A percentile compares a stretch with the other conserved stretches of the same genome.
These are phyloP conservation scores for Philopedon plagiatum DNA, from an alignment of 2,888 invertebrate species.

Conservation along the genomic window DNA sequence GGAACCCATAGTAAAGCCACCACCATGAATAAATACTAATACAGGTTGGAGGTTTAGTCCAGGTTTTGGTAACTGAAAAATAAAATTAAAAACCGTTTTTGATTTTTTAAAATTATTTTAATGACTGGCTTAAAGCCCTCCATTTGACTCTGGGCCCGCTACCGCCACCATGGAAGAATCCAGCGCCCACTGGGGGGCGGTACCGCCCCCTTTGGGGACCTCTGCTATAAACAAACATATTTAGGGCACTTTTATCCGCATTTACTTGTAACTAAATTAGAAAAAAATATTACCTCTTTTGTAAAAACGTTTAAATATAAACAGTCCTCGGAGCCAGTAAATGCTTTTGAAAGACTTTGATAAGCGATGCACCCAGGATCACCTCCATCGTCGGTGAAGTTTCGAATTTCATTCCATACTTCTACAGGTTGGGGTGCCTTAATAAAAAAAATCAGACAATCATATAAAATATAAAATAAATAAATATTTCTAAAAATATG, in stretches of 20 bases:
- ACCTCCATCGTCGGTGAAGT: conserved; percentile 56
- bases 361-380: conserved; percentile 41
- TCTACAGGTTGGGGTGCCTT: conserved; percentile 56
- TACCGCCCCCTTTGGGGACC: too few relatives aligned
- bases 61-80: conserved; percentile 9
- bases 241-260: too few relatives aligned
- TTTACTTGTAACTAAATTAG: not conserved
- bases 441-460: not conserved
- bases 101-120: not conserved
- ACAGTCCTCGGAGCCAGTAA: conserved; percentile 60
- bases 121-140: too few relatives aligned
- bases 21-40: conserved; percentile 71
- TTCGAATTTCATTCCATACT: conserved; percentile 54
- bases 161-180: too few relatives aligned
- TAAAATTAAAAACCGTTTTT: too few relatives aligned
- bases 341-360: conserved; percentile 45
- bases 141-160: too few relatives aligned
- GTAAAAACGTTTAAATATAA: conserved; percentile 61
- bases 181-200: too few relatives aligned
- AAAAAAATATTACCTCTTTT: conserved; percentile 3
- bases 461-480: not conserved
- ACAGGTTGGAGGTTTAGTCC: conserved; percentile 54
- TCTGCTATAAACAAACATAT: too few relatives aligned
- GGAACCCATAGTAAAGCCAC: conserved; percentile 69
- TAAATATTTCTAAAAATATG: not conserved